A percentile compares a stretch with the other conserved stretches of the same genome.
Evolutionary conservation across 2,888 invertebrate species (phyloP).

Genomic region (Rhaphigaster nebulosa): DNA sequence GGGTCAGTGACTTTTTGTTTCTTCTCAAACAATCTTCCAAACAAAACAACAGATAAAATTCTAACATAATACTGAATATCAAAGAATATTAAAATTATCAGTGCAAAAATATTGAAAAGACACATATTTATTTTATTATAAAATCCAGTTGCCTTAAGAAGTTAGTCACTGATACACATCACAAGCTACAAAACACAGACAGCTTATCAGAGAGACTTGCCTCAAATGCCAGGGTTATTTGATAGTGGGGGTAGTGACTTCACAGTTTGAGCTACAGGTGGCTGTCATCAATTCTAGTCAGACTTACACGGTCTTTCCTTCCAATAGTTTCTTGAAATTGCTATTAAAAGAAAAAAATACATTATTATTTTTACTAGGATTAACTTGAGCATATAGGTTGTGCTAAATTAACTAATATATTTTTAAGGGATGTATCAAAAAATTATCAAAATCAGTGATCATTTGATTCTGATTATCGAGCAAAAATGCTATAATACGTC

Average conservation of each 20-base stretch:
- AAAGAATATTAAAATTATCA: conserved; percentile 74
- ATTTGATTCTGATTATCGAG: too few relatives aligned
- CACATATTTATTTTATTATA: conserved; percentile 7
- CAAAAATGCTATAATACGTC: too few relatives aligned
- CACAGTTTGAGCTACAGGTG: neutral
- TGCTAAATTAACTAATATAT: too few relatives aligned
- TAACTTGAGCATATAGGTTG: too few relatives aligned
- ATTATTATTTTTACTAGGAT: too few relatives aligned
- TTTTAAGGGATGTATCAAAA: too few relatives aligned
- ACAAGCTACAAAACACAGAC: neutral
- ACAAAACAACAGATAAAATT: conserved; percentile 78
- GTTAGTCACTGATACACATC: neutral
- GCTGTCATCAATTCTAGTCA: neutral
- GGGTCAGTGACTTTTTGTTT: conserved; percentile 79
- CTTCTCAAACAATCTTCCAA: conserved; percentile 79
- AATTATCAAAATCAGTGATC: too few relatives aligned
- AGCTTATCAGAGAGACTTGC: neutral
- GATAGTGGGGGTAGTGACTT: neutral
- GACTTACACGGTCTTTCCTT: too few relatives aligned
- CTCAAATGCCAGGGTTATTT: neutral
- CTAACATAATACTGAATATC: conserved; percentile 87
- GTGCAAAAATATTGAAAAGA: conserved; percentile 44
- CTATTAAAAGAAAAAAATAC: too few relatives aligned
- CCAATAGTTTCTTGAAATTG: too few relatives aligned
- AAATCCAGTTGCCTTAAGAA: neutral